phyloP scores from a whole-genome alignment of 1,140 invertebrate species.

The Heliothis virescens region DNA sequence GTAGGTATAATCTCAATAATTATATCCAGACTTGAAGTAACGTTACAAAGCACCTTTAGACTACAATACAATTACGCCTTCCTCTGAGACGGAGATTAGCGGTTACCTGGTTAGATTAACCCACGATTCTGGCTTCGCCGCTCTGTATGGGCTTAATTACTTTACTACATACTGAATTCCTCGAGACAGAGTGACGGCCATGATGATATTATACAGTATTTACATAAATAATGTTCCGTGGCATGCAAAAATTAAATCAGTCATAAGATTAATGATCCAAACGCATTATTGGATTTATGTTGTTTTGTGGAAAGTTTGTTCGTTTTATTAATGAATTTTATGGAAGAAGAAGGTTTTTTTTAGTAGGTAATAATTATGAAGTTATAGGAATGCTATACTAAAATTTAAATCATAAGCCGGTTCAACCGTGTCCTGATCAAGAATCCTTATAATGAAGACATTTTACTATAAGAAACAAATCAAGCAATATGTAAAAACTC shows the following conservation, averaged over 20 bases:
- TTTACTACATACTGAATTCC: constrained; percentile 12
- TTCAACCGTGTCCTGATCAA: background rate
- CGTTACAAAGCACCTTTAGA: background rate
- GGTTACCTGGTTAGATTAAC: constrained; percentile 27
- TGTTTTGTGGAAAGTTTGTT: background rate
- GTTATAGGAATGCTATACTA: too few relatives aligned
- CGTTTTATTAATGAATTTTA: background rate
- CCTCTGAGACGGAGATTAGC: constrained; percentile 22
- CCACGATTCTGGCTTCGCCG: background rate
- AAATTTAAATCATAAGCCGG: too few relatives aligned
- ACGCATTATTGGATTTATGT: background rate
- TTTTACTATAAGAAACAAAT: too few relatives aligned
- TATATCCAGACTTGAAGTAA: background rate
- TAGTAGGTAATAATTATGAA: too few relatives aligned
- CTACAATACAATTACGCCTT: constrained; percentile 22
- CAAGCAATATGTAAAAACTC: too few relatives aligned
- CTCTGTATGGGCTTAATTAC: constrained; percentile 31
- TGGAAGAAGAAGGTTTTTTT: background rate
- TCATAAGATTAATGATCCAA: background rate
- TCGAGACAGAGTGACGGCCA: background rate
- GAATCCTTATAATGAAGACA: too few relatives aligned
- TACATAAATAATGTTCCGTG: background rate
- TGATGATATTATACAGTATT: background rate
- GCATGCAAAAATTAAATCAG: constrained; percentile 30
- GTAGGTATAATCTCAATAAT: background rate